These are phyloP conservation scores for Neolamprologus toae DNA, from an alignment of 2,113 vertebrate genomes.

Conservation along the genomic window DNA sequence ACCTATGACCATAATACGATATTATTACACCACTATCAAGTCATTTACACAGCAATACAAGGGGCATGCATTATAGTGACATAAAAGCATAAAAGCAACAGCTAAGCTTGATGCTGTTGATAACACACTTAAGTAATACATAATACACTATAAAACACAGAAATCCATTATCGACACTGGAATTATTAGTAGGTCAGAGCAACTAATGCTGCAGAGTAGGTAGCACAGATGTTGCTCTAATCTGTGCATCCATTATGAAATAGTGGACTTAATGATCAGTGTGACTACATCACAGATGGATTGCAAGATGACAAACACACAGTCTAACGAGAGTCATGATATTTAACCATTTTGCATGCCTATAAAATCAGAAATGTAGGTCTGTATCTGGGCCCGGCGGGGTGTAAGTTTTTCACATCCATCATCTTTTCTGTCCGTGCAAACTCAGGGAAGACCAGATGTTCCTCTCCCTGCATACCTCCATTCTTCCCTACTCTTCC, in stretches of 20 bases:
- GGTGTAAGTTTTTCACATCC: constrained; percentile 20
- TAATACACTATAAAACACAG: not conserved
- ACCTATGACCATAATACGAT: not conserved
- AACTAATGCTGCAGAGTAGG: not conserved
- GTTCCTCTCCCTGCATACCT: constrained; percentile 48
- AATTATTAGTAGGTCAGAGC: not conserved
- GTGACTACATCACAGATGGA: not conserved
- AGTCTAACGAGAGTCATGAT: not conserved
- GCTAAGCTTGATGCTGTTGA: not conserved
- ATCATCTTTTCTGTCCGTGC: constrained; percentile 23
- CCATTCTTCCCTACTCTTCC: constrained; percentile 23
- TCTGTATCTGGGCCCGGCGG: not conserved
- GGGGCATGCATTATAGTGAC: not conserved
- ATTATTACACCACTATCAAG: not conserved
- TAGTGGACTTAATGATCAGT: not conserved
- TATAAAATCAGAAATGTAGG: constrained; percentile 20
- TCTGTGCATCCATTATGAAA: not conserved
- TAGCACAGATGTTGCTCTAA: not conserved
- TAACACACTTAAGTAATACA: not conserved
- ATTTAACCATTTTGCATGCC: not conserved
- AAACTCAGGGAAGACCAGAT: constrained; percentile 48
- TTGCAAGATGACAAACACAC: not conserved
- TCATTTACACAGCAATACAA: not conserved
- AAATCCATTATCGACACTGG: constrained; percentile 1
- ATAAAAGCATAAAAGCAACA: not conserved